Percentiles rank a stretch among this genome's conserved stretches.
These are phyloP conservation scores for Venusia cambrica DNA, from an alignment of 2,888 invertebrate genomes.

Conservation along the genomic window DNA sequence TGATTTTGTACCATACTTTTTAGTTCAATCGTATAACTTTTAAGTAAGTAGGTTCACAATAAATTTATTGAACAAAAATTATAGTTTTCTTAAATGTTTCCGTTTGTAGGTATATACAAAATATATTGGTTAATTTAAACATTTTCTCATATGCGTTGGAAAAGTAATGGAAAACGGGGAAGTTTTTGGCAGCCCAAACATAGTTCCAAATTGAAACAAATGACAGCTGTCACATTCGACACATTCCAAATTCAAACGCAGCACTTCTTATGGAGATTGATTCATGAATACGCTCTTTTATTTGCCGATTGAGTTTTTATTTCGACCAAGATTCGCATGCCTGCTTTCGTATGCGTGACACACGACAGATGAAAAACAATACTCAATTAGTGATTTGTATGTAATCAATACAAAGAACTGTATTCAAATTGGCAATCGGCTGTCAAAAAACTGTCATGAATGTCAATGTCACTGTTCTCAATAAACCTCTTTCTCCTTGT, in stretches of 20 bases:
- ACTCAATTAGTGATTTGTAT: constrained; percentile 23
- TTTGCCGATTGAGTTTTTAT: constrained; percentile 24
- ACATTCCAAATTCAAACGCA: constrained; percentile 19
- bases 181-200: constrained; percentile 5
- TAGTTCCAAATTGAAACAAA: no score
- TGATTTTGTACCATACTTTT: no score
- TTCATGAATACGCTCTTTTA: constrained; percentile 17
- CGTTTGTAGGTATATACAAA: no score
- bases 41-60: no score
- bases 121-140: no score
- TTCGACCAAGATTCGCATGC: constrained; percentile 23
- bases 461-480: constrained; percentile 7
- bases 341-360: constrained; percentile 28
- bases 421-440: constrained; percentile 12
- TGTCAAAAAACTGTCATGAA: constrained; percentile 2
- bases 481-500: no score
- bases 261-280: constrained; percentile 12
- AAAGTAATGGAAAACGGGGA: no score
- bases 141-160: no score
- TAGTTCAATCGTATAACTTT: no score
- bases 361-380: constrained; percentile 30
- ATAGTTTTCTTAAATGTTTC: no score
- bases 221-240: constrained; percentile 6
- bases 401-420: constrained; percentile 28
- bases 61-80: no score